phyloP scores from a whole-genome alignment of 1,140 invertebrate genomes.

The Drosophila lacteicornis region DNA sequence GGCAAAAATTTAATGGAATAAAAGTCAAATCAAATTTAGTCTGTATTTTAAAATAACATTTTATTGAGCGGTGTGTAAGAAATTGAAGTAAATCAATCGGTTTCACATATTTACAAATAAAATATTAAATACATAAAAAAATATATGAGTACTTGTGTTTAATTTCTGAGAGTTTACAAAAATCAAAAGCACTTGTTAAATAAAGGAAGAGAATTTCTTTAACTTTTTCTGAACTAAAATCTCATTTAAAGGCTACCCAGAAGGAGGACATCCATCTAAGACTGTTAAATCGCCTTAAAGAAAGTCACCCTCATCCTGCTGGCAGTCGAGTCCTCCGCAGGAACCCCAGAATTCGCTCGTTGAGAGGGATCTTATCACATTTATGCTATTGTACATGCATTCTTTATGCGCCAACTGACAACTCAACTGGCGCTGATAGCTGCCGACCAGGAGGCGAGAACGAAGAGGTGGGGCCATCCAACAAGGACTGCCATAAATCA shows the following conservation, averaged over 20 bases:
- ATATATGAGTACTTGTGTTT: background rate
- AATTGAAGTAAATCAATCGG: constrained; percentile 30
- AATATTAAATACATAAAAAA: constrained; percentile 54
- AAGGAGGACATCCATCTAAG: background rate
- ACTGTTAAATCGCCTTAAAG: constrained; percentile 15
- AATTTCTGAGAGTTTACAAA: background rate
- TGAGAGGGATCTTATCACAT: constrained; percentile 70
- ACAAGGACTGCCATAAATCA: constrained; percentile 69
- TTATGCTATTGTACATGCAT: constrained; percentile 75
- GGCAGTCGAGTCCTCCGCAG: constrained; percentile 10
- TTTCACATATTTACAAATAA: constrained; percentile 62
- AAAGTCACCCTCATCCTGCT: constrained; percentile 3
- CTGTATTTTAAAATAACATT: constrained; percentile 32
- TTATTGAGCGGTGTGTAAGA: constrained; percentile 36
- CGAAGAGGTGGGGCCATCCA: constrained; percentile 31
- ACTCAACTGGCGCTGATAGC: constrained; percentile 74
- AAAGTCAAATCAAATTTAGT: constrained; percentile 41
- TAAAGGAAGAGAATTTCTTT: background rate
- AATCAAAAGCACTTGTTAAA: too few species aligned
- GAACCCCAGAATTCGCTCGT: constrained; percentile 33
- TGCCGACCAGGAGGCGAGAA: constrained; percentile 18
- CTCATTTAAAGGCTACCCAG: background rate
- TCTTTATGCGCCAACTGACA: constrained; percentile 70
- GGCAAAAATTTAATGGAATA: constrained; percentile 16
- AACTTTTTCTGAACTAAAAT: background rate